Base-by-base conservation (phyloP, 2,797 vertebrate species). In the Cryptoblepharus egeriae region DNA sequence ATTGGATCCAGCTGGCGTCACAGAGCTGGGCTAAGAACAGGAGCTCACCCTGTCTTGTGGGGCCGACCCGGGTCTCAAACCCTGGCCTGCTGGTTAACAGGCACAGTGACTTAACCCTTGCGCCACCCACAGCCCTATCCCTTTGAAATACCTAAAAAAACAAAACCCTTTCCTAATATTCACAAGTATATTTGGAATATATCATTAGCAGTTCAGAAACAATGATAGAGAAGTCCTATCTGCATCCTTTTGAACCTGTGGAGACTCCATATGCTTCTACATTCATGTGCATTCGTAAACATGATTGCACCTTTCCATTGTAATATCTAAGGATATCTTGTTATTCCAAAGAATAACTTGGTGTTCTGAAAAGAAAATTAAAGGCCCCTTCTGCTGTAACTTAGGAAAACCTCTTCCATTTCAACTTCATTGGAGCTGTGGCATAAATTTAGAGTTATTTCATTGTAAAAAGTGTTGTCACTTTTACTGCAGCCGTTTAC, bases 391-490 rank as follows among this genome's bases (percentile, higher is more conserved):
- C 26, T 18, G 13, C 71, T 64, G 71, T 86, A 32, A 18, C 20
- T 76, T 89, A 83, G 67, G 6, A 82, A 72, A 55, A 49, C 61
- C 75, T 84, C 63, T 70, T 88, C 35, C 80, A 32, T 68, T 4
- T 37, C 28, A 70, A 61, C 11, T 64, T 30, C 49, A 81, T 0
- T 24, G 57, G 42, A 58, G 11, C 3, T 16, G n/a, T 70, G 16
- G 9, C 26, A 30, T 35, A 58, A 80, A 16, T 24, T 65, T 24
- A 0, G 83, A 63, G 75, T 45, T n/a, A 82, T 37, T 22, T 1
- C 39, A 39, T 32, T 84, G 7, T 42, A 75, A 37, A 49, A 83
- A 72, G 20, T 52, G 30, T 86, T 86, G 45, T 57, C 20, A 37
- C 69, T 42, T 68, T n/a, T 22, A 13, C 81, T 39, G 65, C 32